Percentiles rank a stretch among this genome's conserved stretches.
These are phyloP conservation scores for Clarias pachynema DNA, from an alignment of 2,797 vertebrate genomes.

Conservation along the genomic window DNA sequence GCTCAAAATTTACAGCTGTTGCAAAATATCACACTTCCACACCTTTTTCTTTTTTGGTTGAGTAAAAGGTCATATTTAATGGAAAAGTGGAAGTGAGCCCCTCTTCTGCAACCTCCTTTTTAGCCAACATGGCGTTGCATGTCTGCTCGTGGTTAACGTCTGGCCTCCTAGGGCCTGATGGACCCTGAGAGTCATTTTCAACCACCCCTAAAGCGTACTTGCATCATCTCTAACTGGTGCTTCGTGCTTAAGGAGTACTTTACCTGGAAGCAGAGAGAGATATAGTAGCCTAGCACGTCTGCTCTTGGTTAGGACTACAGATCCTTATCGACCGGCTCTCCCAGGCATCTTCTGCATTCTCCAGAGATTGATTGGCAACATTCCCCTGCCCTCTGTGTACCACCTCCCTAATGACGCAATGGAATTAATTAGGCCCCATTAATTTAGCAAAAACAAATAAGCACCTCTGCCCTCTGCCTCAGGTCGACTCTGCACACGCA, in stretches of 20 bases:
- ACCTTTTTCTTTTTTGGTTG: not conserved
- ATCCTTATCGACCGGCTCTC: constrained; percentile 70
- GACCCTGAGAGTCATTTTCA: not conserved
- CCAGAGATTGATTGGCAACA: constrained; percentile 75
- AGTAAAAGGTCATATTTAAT: not conserved
- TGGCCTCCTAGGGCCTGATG: no score
- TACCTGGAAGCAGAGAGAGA: constrained; percentile 9
- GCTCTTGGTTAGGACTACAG: constrained; percentile 71
- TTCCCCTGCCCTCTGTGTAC: constrained; percentile 64
- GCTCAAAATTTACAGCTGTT: constrained; percentile 21
- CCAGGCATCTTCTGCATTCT: constrained; percentile 70
- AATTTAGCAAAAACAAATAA: constrained; percentile 85
- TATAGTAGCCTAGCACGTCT: constrained; percentile 60
- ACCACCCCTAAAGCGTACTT: not conserved
- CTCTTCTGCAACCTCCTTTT: not conserved
- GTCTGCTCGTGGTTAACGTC: not conserved
- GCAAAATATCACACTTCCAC: constrained; percentile 13
- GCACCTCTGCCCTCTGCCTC: constrained; percentile 65
- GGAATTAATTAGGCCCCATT: constrained; percentile 85
- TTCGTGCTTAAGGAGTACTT: not conserved
- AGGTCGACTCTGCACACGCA: constrained; percentile 67
- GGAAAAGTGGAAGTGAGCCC: not conserved
- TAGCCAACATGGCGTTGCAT: not conserved
- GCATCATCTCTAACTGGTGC: constrained; percentile 5
- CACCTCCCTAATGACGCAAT: constrained; percentile 75